Evolutionary conservation across 2,888 invertebrate species (phyloP).

Genomic region (Xanthorhoe spadicearia): DNA sequence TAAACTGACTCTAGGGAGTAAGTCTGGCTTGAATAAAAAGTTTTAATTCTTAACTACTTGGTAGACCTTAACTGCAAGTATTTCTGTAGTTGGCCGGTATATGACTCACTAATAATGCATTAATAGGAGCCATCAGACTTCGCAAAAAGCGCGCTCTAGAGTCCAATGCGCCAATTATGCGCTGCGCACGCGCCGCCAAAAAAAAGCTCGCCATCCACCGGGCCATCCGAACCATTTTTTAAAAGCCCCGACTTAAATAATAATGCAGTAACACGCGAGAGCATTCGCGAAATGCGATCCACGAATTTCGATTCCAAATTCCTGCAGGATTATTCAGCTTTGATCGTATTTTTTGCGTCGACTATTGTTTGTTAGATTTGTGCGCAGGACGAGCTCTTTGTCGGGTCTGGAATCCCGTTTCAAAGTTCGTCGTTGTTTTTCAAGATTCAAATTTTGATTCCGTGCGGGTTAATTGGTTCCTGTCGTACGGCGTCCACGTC

Average conservation of each 20-base stretch:
- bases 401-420: conserved; percentile 50
- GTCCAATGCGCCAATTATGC: conserved; percentile 77
- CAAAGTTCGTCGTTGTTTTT: conserved; percentile 19
- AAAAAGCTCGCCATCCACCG: conserved; percentile 54
- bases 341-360: conserved; percentile 68
- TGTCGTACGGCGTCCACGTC: conserved; percentile 49
- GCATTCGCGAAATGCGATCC: conserved; percentile 83
- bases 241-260: conserved; percentile 80
- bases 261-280: conserved; percentile 85
- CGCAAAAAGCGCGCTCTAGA: conserved; percentile 65
- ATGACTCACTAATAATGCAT: conserved; percentile 25
- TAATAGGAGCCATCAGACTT: conserved; percentile 51
- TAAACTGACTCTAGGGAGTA: no score
- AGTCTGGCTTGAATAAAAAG: no score
- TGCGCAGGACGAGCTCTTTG: conserved; percentile 58
- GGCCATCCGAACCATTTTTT: conserved; percentile 77
- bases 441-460: conserved; percentile 55
- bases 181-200: conserved; percentile 82
- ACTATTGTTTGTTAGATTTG: conserved; percentile 78
- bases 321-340: conserved; percentile 53
- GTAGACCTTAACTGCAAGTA: no score
- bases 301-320: conserved; percentile 82
- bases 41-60: no score
- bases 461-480: conserved; percentile 64
- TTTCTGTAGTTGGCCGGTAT: no score